A percentile compares a stretch with the other conserved stretches of the same genome.
These are phyloP conservation scores for Melipona beecheii DNA, from an alignment of 2,888 invertebrate species.

Conservation along the genomic window DNA sequence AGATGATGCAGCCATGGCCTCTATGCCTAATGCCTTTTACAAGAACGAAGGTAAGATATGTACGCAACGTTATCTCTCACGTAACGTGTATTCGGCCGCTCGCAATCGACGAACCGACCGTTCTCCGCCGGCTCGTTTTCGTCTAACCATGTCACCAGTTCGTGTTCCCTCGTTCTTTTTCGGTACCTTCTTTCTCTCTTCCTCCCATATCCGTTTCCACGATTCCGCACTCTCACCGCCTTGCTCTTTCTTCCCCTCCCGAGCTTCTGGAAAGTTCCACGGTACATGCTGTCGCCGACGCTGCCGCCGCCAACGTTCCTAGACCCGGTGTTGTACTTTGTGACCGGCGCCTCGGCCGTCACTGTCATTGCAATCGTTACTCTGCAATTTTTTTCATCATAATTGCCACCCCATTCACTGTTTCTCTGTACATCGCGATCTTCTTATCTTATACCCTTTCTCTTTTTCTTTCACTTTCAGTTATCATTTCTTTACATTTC, in stretches of 20 bases:
- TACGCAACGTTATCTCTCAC: conserved; percentile 23
- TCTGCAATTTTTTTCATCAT: neutral
- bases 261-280: conserved; percentile 81
- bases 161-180: conserved; percentile 16
- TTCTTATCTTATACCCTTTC: neutral
- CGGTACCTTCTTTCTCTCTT: conserved; percentile 29
- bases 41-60: conserved; percentile 78
- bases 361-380: neutral
- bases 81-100: conserved; percentile 29
- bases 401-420: neutral
- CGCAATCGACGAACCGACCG: conserved; percentile 26
- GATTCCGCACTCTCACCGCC: conserved; percentile 34
- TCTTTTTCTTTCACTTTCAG: neutral
- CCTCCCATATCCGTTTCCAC: conserved; percentile 33
- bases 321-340: neutral
- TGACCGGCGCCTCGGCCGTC: neutral
- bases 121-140: conserved; percentile 59
- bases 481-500: too few relatives aligned
- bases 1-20: conserved; percentile 83
- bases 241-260: conserved; percentile 50
- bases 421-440: neutral
- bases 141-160: conserved; percentile 32
- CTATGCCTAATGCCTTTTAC: conserved; percentile 78
- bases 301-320: neutral
- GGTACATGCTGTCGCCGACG: conserved; percentile 37